These are phyloP conservation scores for Lissocephala sabroskyi DNA, from an alignment of 2,888 invertebrate species.

Conservation along the genomic window DNA sequence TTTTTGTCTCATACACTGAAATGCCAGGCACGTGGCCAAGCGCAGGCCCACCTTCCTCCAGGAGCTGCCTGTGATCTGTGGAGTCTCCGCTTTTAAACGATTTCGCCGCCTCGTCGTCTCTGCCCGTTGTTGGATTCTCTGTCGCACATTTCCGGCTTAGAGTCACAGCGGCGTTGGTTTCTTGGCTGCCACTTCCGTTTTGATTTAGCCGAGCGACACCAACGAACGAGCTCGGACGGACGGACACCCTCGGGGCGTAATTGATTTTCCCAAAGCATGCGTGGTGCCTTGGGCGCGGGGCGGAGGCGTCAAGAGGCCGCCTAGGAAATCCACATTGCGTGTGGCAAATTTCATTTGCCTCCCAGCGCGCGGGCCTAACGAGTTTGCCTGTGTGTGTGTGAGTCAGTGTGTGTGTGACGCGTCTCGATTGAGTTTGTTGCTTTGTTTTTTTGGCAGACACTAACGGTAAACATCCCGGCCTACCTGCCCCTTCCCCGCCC, in stretches of 20 bases:
- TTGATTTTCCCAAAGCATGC: conserved; percentile 35
- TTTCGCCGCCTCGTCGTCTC: background rate
- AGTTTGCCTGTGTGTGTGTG: conserved; percentile 2
- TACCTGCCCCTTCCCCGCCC: background rate
- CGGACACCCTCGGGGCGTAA: conserved; percentile 18
- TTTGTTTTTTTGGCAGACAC: conserved; percentile 19
- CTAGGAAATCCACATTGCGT: conserved; percentile 18
- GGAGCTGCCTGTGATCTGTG: background rate
- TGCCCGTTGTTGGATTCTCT: conserved; percentile 5
- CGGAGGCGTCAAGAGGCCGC: conserved; percentile 11
- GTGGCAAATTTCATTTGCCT: conserved; percentile 29
- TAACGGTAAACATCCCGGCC: conserved; percentile 18
- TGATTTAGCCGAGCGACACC: conserved; percentile 12
- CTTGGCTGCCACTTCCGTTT: conserved; percentile 33
- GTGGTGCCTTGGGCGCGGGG: background rate
- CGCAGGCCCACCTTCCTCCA: background rate
- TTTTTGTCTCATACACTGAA: conserved; percentile 33
- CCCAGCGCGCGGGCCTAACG: background rate
- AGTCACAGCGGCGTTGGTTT: conserved; percentile 20
- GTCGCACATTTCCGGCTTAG: conserved; percentile 40
- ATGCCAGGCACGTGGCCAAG: conserved; percentile 33
- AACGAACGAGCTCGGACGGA: background rate
- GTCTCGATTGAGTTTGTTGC: background rate
- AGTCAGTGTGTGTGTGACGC: conserved; percentile 2
- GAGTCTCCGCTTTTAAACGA: background rate